Conservation (phyloP, 2,888 invertebrate genomes). For the Aspidiotus rigidus region DNA sequence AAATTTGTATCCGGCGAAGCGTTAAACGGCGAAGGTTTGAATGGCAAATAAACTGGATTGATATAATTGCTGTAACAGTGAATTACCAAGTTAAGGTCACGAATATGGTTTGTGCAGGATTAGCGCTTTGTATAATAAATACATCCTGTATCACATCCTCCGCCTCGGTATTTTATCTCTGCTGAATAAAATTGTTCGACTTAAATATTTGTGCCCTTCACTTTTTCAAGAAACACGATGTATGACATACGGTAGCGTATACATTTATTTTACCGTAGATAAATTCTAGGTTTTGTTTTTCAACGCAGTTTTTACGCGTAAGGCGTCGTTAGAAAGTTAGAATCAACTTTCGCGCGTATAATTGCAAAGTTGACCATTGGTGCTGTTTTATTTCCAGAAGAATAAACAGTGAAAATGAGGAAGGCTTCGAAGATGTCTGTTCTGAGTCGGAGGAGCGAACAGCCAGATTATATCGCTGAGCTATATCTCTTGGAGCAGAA, state of each 20-base stretch:
- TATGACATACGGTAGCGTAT: too few species aligned
- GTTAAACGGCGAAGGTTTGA: slow-evolving; percentile 11
- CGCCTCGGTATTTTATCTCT: slow-evolving; percentile 3
- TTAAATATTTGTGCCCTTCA: neutral
- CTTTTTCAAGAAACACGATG: neutral
- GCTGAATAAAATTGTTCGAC: neutral
- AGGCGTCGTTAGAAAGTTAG: too few species aligned
- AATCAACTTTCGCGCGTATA: too few species aligned
- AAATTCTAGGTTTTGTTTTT: too few species aligned
- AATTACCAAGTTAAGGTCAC: slow-evolving; percentile 27
- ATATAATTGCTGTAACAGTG: slow-evolving; percentile 22
- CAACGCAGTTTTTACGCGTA: too few species aligned
- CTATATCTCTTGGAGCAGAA: slow-evolving; percentile 10
- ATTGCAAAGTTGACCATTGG: too few species aligned
- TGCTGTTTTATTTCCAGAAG: too few species aligned
- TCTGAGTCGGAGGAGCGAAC: slow-evolving; percentile 12
- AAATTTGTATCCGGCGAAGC: slow-evolving; percentile 25
- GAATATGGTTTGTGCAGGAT: slow-evolving; percentile 25
- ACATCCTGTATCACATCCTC: slow-evolving; percentile 28
- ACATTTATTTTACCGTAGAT: too few species aligned
- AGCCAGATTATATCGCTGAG: slow-evolving; percentile 17
- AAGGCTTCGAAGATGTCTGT: too few species aligned
- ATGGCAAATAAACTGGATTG: slow-evolving; percentile 25
- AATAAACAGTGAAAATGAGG: too few species aligned
- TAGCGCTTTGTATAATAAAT: slow-evolving; percentile 15